Evolutionary conservation across 2,888 invertebrate species (phyloP).

Genomic region (Andrena chrysosceles): DNA sequence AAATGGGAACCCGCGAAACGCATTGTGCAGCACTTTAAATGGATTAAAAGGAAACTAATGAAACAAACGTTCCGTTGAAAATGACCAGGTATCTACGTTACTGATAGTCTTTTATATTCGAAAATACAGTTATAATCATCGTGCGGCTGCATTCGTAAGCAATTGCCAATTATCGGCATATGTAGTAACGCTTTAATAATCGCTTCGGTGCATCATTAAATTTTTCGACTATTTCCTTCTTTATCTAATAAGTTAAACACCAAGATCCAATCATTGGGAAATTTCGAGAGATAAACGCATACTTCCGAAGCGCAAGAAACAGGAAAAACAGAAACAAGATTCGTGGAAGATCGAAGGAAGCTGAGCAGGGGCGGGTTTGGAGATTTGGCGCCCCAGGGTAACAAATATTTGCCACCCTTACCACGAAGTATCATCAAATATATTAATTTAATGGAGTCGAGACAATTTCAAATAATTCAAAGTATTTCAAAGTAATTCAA

Average conservation of each 20-base stretch:
- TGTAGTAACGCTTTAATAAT: neutral
- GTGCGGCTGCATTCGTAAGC: neutral
- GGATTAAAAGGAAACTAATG: neutral
- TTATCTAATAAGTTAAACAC: neutral
- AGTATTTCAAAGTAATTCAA: too few species aligned
- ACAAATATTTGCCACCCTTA: too few species aligned
- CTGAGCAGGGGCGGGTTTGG: too few species aligned
- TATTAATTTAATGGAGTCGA: too few species aligned
- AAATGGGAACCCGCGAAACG: neutral
- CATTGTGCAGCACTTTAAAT: neutral
- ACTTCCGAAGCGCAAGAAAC: too few species aligned
- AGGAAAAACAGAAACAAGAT: too few species aligned
- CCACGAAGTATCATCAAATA: too few species aligned
- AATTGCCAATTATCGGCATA: neutral
- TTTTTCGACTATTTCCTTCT: neutral
- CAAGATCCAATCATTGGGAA: too few species aligned
- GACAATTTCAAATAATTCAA: too few species aligned
- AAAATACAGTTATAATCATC: constrained; percentile 1
- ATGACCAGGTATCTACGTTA: neutral
- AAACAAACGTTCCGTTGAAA: constrained; percentile 6
- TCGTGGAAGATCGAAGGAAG: too few species aligned
- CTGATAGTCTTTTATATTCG: neutral
- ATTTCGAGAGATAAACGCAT: too few species aligned
- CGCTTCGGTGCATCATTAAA: neutral
- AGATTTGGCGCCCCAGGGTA: too few species aligned